Conservation (phyloP, 2,888 invertebrate genomes). For the Melitaea athalia region DNA sequence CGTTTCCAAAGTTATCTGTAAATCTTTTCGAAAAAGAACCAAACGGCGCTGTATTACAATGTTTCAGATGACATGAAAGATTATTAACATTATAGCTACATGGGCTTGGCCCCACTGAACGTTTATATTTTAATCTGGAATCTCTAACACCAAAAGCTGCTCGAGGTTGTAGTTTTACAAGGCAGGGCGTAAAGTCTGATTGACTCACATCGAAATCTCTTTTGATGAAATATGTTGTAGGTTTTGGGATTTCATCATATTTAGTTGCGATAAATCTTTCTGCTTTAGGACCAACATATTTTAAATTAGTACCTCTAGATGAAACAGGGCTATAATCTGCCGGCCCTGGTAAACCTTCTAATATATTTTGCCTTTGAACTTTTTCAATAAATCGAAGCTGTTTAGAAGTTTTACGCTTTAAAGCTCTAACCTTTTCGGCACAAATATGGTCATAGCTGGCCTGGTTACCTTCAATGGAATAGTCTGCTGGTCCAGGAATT, state of each 20-base stretch:
- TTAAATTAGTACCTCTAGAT: constrained; percentile 51
- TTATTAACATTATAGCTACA: constrained; percentile 53
- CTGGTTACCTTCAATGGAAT: constrained; percentile 46
- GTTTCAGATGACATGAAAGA: constrained; percentile 47
- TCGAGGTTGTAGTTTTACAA: constrained; percentile 53
- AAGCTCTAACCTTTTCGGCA: constrained; percentile 57
- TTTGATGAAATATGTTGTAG: constrained; percentile 57
- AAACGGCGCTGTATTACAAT: constrained; percentile 59
- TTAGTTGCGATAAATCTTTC: constrained; percentile 50
- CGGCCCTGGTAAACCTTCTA: constrained; percentile 62
- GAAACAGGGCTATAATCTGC: constrained; percentile 56
- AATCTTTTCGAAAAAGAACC: constrained; percentile 59
- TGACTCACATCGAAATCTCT: constrained; percentile 60
- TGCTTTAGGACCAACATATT: constrained; percentile 55
- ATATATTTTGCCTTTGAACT: constrained; percentile 56
- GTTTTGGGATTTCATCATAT: constrained; percentile 55
- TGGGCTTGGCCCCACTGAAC: constrained; percentile 61
- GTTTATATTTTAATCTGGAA: constrained; percentile 54
- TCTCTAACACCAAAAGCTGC: constrained; percentile 63
- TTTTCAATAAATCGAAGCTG: constrained; percentile 67
- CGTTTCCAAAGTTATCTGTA: constrained; percentile 48
- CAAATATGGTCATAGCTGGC: constrained; percentile 51
- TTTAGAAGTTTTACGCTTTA: constrained; percentile 58
- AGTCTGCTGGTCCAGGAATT: constrained; percentile 66
- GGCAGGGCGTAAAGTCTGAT: constrained; percentile 47